These are phyloP conservation scores for Chelon auratus DNA, from an alignment of 2,797 vertebrate genomes.

Conservation along the genomic window DNA sequence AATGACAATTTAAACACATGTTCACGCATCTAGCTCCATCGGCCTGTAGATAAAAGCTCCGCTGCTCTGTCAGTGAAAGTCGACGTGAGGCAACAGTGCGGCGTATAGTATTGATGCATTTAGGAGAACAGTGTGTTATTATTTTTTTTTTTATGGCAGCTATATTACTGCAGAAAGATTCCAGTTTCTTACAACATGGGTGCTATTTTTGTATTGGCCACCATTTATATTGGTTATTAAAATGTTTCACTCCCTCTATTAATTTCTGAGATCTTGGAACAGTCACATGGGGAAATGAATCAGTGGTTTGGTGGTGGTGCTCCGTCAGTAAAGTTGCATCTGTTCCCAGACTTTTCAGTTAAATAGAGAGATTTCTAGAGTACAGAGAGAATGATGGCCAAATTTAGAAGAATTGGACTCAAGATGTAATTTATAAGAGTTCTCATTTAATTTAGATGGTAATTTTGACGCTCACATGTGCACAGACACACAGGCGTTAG, in stretches of 20 bases:
- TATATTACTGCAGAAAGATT: not conserved
- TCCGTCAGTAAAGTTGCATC: not conserved
- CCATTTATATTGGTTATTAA: not conserved
- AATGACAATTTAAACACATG: slow-evolving; percentile 52
- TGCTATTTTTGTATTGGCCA: not conserved
- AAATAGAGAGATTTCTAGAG: not conserved
- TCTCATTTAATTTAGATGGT: slow-evolving; percentile 12
- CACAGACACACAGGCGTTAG: slow-evolving; percentile 25
- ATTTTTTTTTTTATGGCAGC: not conserved
- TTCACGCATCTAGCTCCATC: slow-evolving; percentile 18
- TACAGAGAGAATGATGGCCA: not conserved
- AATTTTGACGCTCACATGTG: slow-evolving; percentile 17
- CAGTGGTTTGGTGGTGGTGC: not conserved
- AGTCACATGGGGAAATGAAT: slow-evolving; percentile 1
- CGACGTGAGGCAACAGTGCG: slow-evolving; percentile 12
- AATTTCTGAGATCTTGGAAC: slow-evolving; percentile 6
- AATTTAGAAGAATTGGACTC: slow-evolving; percentile 1
- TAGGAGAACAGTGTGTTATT: not conserved
- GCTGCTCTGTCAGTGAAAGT: slow-evolving; percentile 29
- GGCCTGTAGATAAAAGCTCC: slow-evolving; percentile 21
- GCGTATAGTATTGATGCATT: slow-evolving; percentile 11
- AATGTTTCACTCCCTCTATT: not conserved
- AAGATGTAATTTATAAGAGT: slow-evolving; percentile 11
- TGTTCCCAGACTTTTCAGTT: slow-evolving; percentile 2
- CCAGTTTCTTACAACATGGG: not conserved